phyloP scores from a whole-genome alignment of 2,113 vertebrate species.

The Oreochromis niloticus region DNA sequence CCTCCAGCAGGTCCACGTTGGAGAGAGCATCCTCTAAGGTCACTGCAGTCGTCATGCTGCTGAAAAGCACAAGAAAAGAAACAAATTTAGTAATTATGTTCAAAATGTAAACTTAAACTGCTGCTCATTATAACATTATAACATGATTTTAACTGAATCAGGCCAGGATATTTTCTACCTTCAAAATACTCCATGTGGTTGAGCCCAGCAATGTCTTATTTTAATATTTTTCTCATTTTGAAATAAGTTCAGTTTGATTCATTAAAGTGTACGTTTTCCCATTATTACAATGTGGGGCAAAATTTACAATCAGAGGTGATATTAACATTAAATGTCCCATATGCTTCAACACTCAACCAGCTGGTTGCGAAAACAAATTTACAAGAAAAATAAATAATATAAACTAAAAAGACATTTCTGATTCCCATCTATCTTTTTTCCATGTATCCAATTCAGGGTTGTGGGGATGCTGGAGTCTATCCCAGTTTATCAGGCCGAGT shows the following conservation, averaged over 20 bases:
- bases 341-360: not conserved
- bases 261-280: not conserved
- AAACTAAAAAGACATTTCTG: no score
- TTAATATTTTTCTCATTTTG: not conserved
- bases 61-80: not conserved
- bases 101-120: not conserved
- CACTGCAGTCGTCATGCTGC: constrained; percentile 88
- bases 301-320: not conserved
- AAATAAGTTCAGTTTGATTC: not conserved
- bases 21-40: constrained; percentile 95
- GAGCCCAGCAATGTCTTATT: not conserved
- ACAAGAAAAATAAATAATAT: no score
- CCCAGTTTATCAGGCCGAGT: no score
- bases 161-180: not conserved
- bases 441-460: no score
- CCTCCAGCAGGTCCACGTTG: constrained; percentile 97
- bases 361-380: no score
- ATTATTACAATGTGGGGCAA: not conserved
- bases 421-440: no score
- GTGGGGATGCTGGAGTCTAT: no score
- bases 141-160: not conserved
- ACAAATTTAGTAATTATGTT: not conserved
- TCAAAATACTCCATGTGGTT: accelerated
- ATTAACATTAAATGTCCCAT: not conserved
- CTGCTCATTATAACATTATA: not conserved